phyloP scores from a whole-genome alignment of 1,140 invertebrate genomes.

The Lucilia cuprina region DNA sequence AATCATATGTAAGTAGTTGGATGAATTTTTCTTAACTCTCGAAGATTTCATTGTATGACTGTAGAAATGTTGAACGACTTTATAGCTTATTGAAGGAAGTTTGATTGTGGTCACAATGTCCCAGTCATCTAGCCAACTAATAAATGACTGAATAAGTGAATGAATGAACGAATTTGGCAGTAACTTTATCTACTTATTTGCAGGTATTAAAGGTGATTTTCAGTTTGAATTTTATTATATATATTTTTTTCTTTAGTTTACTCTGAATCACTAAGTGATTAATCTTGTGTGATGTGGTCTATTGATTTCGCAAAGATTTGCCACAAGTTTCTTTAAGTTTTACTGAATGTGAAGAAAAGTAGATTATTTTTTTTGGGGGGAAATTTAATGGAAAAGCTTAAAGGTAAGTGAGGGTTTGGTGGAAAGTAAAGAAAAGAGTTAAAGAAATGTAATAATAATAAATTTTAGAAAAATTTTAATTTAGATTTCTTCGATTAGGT shows the following conservation, averaged over 20 bases:
- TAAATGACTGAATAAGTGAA: neutral
- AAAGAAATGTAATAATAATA: no score
- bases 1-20: constrained; percentile 15
- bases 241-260: neutral
- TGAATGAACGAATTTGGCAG: neutral
- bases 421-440: no score
- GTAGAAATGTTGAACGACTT: neutral
- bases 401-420: no score
- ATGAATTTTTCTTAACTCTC: neutral
- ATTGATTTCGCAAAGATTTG: constrained; percentile 34
- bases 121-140: neutral
- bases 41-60: neutral
- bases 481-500: no score
- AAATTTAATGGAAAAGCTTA: no score
- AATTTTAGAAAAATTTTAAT: no score
- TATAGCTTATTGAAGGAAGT: neutral
- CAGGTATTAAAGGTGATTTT: neutral
- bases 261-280: constrained; percentile 37
- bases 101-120: neutral
- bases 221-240: neutral
- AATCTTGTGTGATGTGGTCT: constrained; percentile 40
- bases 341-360: no score
- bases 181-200: constrained; percentile 8
- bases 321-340: neutral
- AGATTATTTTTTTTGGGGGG: no score